Conservation (phyloP, 2,888 invertebrate species). For the Leucania comma region DNA sequence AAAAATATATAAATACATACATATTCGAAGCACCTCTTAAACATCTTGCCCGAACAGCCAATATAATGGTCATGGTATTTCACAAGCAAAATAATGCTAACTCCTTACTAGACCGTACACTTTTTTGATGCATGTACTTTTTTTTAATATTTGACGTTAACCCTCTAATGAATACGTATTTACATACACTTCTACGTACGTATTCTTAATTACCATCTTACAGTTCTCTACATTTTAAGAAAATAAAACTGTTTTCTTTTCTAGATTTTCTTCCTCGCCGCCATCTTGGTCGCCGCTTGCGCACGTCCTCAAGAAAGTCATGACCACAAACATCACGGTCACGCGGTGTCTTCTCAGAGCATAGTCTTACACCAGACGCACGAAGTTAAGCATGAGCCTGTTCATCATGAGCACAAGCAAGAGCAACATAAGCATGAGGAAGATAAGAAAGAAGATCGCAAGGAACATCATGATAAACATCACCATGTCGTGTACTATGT, state of each 20-base stretch:
- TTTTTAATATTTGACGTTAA: too few species aligned
- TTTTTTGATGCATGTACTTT: too few species aligned
- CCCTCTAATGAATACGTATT: too few species aligned
- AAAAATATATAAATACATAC: too few species aligned
- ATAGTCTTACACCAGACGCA: conserved; percentile 72
- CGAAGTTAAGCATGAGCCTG: conserved; percentile 29
- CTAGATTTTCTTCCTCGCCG: conserved; percentile 64
- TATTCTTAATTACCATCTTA: not conserved
- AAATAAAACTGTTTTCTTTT: not conserved
- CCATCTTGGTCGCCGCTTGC: conserved; percentile 58
- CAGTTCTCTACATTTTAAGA: not conserved
- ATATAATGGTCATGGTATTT: too few species aligned
- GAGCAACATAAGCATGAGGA: conserved; percentile 3
- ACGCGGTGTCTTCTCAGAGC: conserved; percentile 72
- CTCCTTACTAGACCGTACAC: too few species aligned
- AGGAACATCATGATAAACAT: conserved; percentile 52
- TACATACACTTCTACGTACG: not conserved
- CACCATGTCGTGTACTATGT: conserved; percentile 76
- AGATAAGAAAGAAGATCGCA: conserved; percentile 48
- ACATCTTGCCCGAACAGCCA: too few species aligned
- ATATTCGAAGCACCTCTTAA: too few species aligned
- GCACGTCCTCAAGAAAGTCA: conserved; percentile 68
- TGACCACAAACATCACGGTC: conserved; percentile 56
- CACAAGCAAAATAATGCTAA: too few species aligned
- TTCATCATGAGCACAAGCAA: conserved; percentile 9